Conservation (phyloP, 1,140 invertebrate species). For the Zophobas atratus region DNA sequence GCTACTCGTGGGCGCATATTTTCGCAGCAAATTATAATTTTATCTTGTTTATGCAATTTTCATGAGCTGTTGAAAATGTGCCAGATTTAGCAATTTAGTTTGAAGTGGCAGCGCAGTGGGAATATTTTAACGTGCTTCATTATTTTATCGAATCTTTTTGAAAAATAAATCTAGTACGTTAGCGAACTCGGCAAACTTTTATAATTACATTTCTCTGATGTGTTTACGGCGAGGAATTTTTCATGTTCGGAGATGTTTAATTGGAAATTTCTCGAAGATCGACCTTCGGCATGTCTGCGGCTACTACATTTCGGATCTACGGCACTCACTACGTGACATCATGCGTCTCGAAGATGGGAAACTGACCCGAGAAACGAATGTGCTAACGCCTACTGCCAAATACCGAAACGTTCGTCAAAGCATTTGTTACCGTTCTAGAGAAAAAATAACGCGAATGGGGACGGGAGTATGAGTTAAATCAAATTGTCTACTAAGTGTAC, state of each 20-base stretch:
- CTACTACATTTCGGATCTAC: slow-evolving; percentile 14
- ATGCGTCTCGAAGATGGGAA: slow-evolving; percentile 24
- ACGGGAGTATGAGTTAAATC: neutral
- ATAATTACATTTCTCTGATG: slow-evolving; percentile 3
- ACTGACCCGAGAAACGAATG: slow-evolving; percentile 29
- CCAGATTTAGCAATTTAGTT: neutral
- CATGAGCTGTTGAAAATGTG: neutral
- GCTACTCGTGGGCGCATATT: too few relatives aligned
- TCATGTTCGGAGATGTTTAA: slow-evolving; percentile 4
- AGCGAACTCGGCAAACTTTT: neutral
- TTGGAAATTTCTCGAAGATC: slow-evolving; percentile 10
- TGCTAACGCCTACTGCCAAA: slow-evolving; percentile 18
- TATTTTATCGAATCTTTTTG: neutral
- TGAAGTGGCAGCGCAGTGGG: neutral
- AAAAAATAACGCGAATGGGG: slow-evolving; percentile 5
- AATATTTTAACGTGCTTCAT: slow-evolving; percentile 10
- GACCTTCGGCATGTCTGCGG: slow-evolving; percentile 12
- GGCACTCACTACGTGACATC: slow-evolving; percentile 31
- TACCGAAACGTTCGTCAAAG: slow-evolving; percentile 29
- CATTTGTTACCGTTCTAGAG: slow-evolving; percentile 10
- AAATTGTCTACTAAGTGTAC: too few relatives aligned
- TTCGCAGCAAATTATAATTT: neutral
- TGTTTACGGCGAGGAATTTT: slow-evolving; percentile 2
- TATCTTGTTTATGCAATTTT: neutral
- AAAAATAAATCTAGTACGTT: neutral